Base-by-base conservation (phyloP, 2,113 vertebrate species). In the Oryzias javanicus region DNA sequence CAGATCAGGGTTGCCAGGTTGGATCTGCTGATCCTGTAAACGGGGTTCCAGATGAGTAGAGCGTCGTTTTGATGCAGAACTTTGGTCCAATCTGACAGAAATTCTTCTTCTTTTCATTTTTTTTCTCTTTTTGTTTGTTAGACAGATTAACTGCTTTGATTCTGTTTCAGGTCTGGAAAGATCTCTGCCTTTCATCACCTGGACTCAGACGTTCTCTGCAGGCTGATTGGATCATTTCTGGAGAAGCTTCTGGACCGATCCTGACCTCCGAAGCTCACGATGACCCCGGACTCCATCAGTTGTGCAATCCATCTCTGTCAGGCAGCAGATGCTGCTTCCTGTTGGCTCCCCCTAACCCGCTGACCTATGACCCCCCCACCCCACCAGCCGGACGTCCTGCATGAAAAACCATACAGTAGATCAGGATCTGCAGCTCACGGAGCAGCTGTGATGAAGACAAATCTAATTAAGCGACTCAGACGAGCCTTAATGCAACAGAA, bases 261-360 rank as follows among this genome's bases (percentile, higher is more conserved):
- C 20, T 14, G 81, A 80, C 72, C 59, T 46, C 4, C 17, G 57
- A 57, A 60, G 86, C 90, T 78, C 64, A 49, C 60, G 72, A 74
- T 48, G 62, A 59, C 47, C 64, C 63, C 64, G 60, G 1, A 49
- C 82, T 49, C 51, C 63, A 72, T 91, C 91, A 80, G 47, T 89
- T 87, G 85, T 88, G 79, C 84, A 76, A 90, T 91, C 86, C 84
- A 62, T 90, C 78, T 56, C 60, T 78, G 70, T 76, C 88, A 82
- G 77, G 77, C 81, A 87, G 67, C 89, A 93, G 85, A 92, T 93
- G 91, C 80, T 58, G 69, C 73, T 70, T 83, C 81, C 85, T 86
- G 86, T 80, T 61, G 59, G 49, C 60, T 71, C 69, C 79, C 64
- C 73, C 74, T 29, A 56, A 56, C 57, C 42, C 17, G 1, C 24